A percentile compares a stretch with the other conserved stretches of the same genome.
Conservation (phyloP, 2,797 vertebrate genomes). For the Danio choprae region DNA sequence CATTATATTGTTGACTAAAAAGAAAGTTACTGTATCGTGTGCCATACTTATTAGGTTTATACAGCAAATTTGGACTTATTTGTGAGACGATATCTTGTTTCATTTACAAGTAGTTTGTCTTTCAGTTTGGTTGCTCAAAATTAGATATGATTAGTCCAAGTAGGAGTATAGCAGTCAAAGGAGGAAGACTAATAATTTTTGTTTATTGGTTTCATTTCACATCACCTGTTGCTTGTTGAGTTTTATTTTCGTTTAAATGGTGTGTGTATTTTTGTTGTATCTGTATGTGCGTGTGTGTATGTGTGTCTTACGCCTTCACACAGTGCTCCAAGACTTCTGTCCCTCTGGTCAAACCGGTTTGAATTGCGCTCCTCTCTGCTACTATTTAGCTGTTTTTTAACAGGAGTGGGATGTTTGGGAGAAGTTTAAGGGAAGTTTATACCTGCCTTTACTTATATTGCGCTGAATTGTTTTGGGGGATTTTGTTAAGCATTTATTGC, state of each 20-base stretch:
- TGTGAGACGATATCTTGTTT: slow-evolving; percentile 16
- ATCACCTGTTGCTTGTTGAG: slow-evolving; percentile 16
- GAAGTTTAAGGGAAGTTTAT: slow-evolving; percentile 47
- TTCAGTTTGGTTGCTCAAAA: neutral
- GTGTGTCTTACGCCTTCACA: slow-evolving; percentile 52
- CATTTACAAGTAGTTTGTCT: neutral
- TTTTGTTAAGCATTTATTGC: neutral
- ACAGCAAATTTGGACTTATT: slow-evolving; percentile 24
- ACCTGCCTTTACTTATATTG: slow-evolving; percentile 11
- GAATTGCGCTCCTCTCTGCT: slow-evolving; percentile 52
- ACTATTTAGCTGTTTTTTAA: slow-evolving; percentile 55
- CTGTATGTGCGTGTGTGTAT: slow-evolving; percentile 16
- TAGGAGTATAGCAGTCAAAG: no score
- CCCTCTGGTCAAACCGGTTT: slow-evolving; percentile 65
- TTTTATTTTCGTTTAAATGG: slow-evolving; percentile 53
- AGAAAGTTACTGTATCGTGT: neutral
- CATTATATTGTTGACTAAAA: neutral
- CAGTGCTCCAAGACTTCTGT: slow-evolving; percentile 53
- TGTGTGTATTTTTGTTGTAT: slow-evolving; percentile 3
- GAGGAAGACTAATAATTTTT: neutral
- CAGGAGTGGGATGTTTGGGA: slow-evolving; percentile 37
- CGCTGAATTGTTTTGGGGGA: neutral
- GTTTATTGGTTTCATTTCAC: slow-evolving; percentile 34
- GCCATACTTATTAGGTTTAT: slow-evolving; percentile 33
- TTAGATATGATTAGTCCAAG: neutral